Evolutionary conservation across 1,140 invertebrate genomes (phyloP), one percentile per base, ranked within the genome.

Genomic region (Drosophila ficusphila): DNA sequence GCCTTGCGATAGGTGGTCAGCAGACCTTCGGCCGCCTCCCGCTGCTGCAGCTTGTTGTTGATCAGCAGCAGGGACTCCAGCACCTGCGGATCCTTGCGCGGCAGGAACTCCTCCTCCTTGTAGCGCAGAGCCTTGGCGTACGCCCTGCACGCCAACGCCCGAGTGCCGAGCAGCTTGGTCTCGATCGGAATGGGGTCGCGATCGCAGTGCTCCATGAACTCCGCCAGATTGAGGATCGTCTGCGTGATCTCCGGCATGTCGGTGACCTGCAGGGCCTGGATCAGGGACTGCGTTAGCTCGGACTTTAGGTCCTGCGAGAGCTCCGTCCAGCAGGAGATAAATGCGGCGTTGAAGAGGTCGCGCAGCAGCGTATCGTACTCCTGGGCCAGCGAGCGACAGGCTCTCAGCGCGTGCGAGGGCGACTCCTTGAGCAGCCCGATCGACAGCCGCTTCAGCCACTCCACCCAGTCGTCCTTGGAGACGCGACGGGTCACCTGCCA

Each of bases 201-300:
- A 89, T 99, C 99, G 90, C 98, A 99, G 90, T 99, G 99, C 82
- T 99, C 99, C 97, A 99, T 99, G 82, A 99, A 99, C 92, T 99
- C 99, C 0, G 98, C 98, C 21, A 99, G 92, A 92, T 99, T 99
- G 2, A 99, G 92, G 58, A 99, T 96, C 0, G 98, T 98, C 89
- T 99, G 98, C 0, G 98, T 99, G 25, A 99, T 96, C 92, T 99
- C 99, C 0, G 98, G 97, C 46, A 99, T 94, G 90, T 99, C 98
- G 9, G 98, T 97, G 1, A 97, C 96, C 41, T 95, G 96, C 0
- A 99, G 91, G 0, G 98, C 98, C 91, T 98, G 95, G 77, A 98
- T 95, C 0, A 99, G 90, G 5, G 96, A 97, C 46, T 95, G 93
- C 3, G 99, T 96, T 0, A 99, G 92, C 90, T 99, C 97, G 44